Evolutionary conservation across 2,888 invertebrate genomes (phyloP).

Genomic region (Ormia ochracea): DNA sequence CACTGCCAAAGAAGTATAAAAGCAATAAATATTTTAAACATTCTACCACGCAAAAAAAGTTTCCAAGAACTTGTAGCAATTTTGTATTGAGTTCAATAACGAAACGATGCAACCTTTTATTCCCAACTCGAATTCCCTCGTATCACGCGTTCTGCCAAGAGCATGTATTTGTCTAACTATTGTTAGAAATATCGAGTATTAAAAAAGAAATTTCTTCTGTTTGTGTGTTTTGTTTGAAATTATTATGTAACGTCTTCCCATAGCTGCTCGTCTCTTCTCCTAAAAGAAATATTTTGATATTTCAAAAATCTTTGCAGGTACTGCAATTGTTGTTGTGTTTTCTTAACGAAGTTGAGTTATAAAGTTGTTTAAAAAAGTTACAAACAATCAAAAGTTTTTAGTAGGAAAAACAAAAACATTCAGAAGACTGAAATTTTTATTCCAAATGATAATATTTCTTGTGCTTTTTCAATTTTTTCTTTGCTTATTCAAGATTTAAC

Average conservation of each 20-base stretch:
- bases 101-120: background rate
- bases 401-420: background rate
- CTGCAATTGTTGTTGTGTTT: conserved; percentile 6
- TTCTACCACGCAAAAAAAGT: background rate
- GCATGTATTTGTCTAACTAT: background rate
- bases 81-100: background rate
- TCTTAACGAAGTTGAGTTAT: conserved; percentile 7
- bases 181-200: background rate
- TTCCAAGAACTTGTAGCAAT: background rate
- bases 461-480: background rate
- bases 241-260: background rate
- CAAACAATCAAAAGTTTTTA: conserved; percentile 21
- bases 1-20: background rate
- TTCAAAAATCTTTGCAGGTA: background rate
- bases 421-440: background rate
- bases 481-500: background rate
- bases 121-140: background rate
- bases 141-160: background rate
- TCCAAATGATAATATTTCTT: background rate
- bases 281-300: background rate
- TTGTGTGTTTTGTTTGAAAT: background rate
- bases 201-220: background rate
- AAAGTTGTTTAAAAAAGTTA: background rate
- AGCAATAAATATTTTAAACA: background rate
- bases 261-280: background rate